Conservation (phyloP, 2,888 invertebrate genomes). For the Rhopalosiphum nymphaeae region DNA sequence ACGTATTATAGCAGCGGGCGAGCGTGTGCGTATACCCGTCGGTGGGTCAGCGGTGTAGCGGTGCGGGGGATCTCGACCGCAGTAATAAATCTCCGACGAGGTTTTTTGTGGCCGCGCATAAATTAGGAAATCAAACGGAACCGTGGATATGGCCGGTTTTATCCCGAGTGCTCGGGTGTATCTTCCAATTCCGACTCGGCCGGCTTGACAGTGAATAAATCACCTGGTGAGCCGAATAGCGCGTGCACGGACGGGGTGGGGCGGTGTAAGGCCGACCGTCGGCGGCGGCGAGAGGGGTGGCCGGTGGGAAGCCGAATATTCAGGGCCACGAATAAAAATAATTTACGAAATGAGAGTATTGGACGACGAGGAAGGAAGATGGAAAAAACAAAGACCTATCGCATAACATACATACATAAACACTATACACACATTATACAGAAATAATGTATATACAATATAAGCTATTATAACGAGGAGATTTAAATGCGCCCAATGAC, state of each 20-base stretch:
- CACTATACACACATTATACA: not conserved
- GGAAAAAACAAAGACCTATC: not conserved
- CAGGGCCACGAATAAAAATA: not conserved
- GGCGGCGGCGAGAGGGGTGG: not conserved
- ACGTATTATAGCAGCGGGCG: not conserved
- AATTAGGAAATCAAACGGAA: constrained; percentile 65
- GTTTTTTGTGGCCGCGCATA: constrained; percentile 65
- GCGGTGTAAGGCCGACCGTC: constrained; percentile 15
- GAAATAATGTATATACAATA: not conserved
- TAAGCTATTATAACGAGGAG: constrained; percentile 10
- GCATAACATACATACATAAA: not conserved
- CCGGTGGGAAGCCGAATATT: not conserved
- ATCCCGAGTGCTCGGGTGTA: constrained; percentile 59
- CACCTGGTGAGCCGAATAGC: constrained; percentile 54
- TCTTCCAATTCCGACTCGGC: constrained; percentile 64
- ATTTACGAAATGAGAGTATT: not conserved
- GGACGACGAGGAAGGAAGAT: not conserved
- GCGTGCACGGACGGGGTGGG: not conserved
- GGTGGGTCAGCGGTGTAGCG: not conserved
- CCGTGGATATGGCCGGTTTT: constrained; percentile 62
- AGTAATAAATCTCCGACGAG: constrained; percentile 64
- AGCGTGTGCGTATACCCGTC: not conserved
- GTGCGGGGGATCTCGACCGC: constrained; percentile 20
- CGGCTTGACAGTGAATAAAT: constrained; percentile 62
- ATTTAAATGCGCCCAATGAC: not conserved